Base-by-base conservation (phyloP, 2,113 vertebrate species). In the Vicugna pacos region DNA sequence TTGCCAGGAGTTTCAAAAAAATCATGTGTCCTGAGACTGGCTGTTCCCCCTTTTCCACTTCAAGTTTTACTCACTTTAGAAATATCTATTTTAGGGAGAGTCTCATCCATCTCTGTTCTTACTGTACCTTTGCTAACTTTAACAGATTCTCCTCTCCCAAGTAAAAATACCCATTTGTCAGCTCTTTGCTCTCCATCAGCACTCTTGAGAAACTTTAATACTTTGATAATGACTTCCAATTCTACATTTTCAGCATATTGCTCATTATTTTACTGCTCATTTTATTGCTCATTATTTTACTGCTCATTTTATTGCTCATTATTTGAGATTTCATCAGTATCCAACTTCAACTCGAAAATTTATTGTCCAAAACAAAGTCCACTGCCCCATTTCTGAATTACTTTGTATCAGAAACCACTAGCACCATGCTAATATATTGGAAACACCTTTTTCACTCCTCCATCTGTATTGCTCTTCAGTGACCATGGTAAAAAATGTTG, bases 331-430 rank as follows among this genome's bases (percentile, higher is more conserved):
- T 5, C 16, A 70, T 19, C 17, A 26, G 42, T 62, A 67, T 30
- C 69, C 65, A 93, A 86, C 12, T 54, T 81, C 65, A 75, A 87
- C 46, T 28, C 56, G 80, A 72, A 95, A 95, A 93, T 67, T n/a
- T 69, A 79, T 69, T 17, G 24, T 80, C 38, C 24, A 85, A 91
- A 94, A 94, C 70, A 69, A 96, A 93, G 38, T 73, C 13, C 32
- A 91, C 2, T 87, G 35, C 19, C 79, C 48, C 1, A 2, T 72
- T 84, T 95, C 69, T 76, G 65, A 91, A 91, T 79, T 60, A 10
- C 30, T 85, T 82, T 54, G 90, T 46, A 30, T 46, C 48, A 95
- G 48, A 96, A 95, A 91, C 62, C 17, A 84, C 75, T 81, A 73
- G 35, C 24, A 86, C 3, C 50, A 67, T 20, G 70, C 26, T 69